Base-by-base conservation (phyloP, 2,888 invertebrate genomes). In the Napeogenes inachia region DNA sequence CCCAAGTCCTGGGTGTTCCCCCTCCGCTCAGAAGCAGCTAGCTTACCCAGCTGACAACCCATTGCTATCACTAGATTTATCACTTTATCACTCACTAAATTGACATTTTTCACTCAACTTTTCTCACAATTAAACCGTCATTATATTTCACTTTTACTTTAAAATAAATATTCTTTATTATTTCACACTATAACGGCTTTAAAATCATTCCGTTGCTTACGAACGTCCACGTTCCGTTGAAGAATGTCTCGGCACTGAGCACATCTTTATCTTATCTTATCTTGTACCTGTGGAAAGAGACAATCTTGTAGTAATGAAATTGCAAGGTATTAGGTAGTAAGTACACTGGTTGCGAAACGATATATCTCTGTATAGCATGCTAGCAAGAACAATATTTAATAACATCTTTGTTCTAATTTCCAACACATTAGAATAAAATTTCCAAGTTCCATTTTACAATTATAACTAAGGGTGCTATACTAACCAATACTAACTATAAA, bases 11-110 rank as follows among this genome's bases (percentile, higher is more conserved):
- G 88, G 66, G 80, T 85, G 62, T 80, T 79, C 60, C 83, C 78
- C 67, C 89, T 81, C 74, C 91, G 77, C 77, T 92, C 92, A 65
- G 92, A 91, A 65, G 92, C 87, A 64, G 94, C 94, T 78, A 95
- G 85, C 82, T 95, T 95, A 60, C 94, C 94, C 75, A 95, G 89
- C 88, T 95, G 94, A 86, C 95, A 95, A 79, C 95, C 95, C 95
- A 95, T 68, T 75, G 54, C 59, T 62, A 56, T 66, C 50, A 50
- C 50, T 50, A 50, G 65, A 64, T 66, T 67, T 63, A 64, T 56
- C 61, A 72, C 64, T 65, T 54, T 10, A 50, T 50, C 21, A 50
- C 50, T 50, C 67, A 71, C 71, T 58, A 62, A 66, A 64, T 66
- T 63, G 63, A 68, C 68, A 70, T 68, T 56, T 61, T 54, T 60